Evolutionary conservation across 2,888 invertebrate genomes (phyloP).

Genomic region (Nomada flava): DNA sequence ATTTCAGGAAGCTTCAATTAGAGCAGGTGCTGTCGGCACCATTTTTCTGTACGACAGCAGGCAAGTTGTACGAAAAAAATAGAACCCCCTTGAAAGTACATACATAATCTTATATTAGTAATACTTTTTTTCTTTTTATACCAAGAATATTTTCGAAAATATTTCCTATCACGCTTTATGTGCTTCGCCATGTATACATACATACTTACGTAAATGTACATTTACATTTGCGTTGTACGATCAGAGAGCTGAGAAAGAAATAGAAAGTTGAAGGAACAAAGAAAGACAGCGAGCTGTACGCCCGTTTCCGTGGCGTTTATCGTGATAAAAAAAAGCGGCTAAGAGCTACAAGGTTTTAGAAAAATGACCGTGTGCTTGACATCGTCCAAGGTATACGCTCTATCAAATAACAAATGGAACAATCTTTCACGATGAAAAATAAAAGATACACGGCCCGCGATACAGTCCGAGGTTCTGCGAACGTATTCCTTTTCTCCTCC

Average conservation of each 20-base stretch:
- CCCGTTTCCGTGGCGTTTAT: slow-evolving; percentile 66
- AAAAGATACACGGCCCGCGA: not conserved
- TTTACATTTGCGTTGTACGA: slow-evolving; percentile 30
- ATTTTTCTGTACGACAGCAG: too few relatives aligned
- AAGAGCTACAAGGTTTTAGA: slow-evolving; percentile 73
- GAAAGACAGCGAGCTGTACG: slow-evolving; percentile 54
- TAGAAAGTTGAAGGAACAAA: slow-evolving; percentile 44
- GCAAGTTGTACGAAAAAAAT: too few relatives aligned
- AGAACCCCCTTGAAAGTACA: too few relatives aligned
- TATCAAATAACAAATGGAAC: slow-evolving; percentile 18
- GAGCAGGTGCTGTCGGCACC: too few relatives aligned
- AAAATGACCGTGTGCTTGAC: slow-evolving; percentile 75
- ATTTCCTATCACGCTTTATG: too few relatives aligned
- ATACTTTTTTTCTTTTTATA: too few relatives aligned
- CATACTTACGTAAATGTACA: not conserved
- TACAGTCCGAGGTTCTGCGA: not conserved
- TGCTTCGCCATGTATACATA: not conserved
- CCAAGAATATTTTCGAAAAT: too few relatives aligned
- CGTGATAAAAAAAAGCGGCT: slow-evolving; percentile 72
- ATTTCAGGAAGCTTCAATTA: too few relatives aligned
- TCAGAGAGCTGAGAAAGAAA: slow-evolving; percentile 38
- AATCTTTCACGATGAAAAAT: not conserved
- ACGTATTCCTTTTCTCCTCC: slow-evolving; percentile 1
- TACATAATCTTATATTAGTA: too few relatives aligned
- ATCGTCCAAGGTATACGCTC: slow-evolving; percentile 49